Base-by-base conservation (phyloP, 2,888 invertebrate species). In the Atrina japonica region DNA sequence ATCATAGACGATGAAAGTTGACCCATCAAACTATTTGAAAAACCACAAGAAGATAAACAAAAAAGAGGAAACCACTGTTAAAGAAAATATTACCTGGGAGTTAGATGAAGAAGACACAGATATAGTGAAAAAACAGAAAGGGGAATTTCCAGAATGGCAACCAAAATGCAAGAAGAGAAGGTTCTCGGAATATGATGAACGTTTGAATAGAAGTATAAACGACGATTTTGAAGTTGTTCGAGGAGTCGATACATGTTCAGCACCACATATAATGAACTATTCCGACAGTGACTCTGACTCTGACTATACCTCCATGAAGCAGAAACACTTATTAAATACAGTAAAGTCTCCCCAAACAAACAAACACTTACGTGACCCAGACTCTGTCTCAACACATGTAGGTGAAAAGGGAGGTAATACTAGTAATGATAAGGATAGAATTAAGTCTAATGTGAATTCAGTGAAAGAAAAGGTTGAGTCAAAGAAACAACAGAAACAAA, bases 11-110 rank as follows among this genome's bases (percentile, higher is more conserved):
- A 30, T 82, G 35, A 82, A 75, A 65, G 73, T 83, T 23, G 87
- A 87, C 60, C 88, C 88, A n/a, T 86, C 86, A 25, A 86, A 86
- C 66, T 81, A 75, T 47, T 80, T 82, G n/a, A 87, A 88, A 63
- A 80, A 83, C 47, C 55, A 85, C 7, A 86, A 81, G 67, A 80
- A 69, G 60, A 71, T 88, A 16, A 83, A 83, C 56, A 76, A 71
- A 2, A 61, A 58, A 2, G 41, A 50, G 14, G 27, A 75, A 23
- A 27, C 27, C 18, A 56, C 43, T 6, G 52, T 30, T n/a, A 49
- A 67, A 0, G 50, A 74, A 30, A 40, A 50, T 11, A 67, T 86
- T 3, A 86, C 86, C 0, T 86, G 85, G 84, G 67, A 79, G 41
- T 55, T 86, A 21, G 78, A 80, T 7, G 77, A 74, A 3, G 41